These are phyloP conservation scores for Vulpes ferrilata DNA, from an alignment of 2,113 vertebrate species.

Conservation along the genomic window DNA sequence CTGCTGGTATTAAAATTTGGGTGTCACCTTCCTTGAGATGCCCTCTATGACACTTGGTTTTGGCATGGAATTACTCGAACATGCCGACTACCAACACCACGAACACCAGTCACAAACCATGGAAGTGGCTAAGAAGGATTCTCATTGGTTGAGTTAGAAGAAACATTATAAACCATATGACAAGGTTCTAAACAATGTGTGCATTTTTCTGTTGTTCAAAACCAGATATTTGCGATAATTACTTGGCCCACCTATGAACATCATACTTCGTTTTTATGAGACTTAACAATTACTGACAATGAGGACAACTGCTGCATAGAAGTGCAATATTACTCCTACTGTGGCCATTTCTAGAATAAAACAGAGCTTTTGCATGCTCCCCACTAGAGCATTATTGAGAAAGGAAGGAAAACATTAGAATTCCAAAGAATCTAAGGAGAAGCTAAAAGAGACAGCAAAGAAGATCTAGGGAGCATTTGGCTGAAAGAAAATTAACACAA, in stretches of 20 bases:
- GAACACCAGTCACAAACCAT: background rate
- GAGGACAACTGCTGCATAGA: background rate
- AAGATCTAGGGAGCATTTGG: conserved; percentile 58
- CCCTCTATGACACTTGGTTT: background rate
- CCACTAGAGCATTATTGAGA: background rate
- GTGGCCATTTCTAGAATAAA: conserved; percentile 66
- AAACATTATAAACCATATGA: conserved; percentile 26
- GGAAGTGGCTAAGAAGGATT: background rate
- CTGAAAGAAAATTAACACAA: conserved; percentile 53
- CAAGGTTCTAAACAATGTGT: conserved; percentile 20
- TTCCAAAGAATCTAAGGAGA: conserved; percentile 1
- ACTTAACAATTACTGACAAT: conserved; percentile 41
- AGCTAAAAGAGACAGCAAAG: conserved; percentile 43
- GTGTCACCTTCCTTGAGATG: background rate
- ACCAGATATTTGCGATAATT: conserved; percentile 67
- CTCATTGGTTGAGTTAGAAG: background rate
- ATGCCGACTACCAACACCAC: background rate
- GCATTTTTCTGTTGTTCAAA: conserved; percentile 52
- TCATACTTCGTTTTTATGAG: conserved; percentile 66
- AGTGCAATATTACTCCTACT: conserved; percentile 51
- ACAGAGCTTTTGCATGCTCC: background rate
- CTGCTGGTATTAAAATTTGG: conserved; percentile 4
- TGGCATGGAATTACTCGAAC: background rate
- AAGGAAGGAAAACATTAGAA: conserved; percentile 51
- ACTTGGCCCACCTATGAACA: conserved; percentile 47